Percentiles rank a stretch among this genome's conserved stretches.
phyloP scores from a whole-genome alignment of 2,797 vertebrate genomes.

The Urosaurus nigricauda region DNA sequence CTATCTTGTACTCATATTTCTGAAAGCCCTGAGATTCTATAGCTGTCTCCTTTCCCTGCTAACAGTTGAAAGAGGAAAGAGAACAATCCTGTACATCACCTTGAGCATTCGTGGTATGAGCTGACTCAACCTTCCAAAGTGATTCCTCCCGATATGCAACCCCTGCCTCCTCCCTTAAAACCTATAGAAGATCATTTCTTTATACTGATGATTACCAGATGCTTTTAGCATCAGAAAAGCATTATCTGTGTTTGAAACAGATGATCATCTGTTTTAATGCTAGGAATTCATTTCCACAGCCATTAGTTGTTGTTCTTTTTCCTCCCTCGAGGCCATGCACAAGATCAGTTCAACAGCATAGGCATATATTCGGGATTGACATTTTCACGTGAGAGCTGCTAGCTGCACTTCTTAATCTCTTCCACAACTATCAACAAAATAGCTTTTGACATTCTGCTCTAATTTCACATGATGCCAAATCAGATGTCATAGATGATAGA shows the following conservation, averaged over 20 bases:
- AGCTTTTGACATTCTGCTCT: slow-evolving; percentile 61
- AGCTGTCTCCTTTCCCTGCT: background rate
- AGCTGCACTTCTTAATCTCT: slow-evolving; percentile 58
- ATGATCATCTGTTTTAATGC: slow-evolving; percentile 35
- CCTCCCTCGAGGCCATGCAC: slow-evolving; percentile 9
- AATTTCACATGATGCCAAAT: slow-evolving; percentile 57
- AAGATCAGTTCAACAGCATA: slow-evolving; percentile 34
- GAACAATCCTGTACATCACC: background rate
- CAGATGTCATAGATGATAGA: slow-evolving; percentile 60
- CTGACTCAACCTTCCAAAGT: background rate
- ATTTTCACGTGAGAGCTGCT: slow-evolving; percentile 53
- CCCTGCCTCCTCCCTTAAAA: background rate
- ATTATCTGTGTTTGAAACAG: slow-evolving; percentile 16
- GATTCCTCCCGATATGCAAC: background rate
- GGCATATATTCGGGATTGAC: slow-evolving; percentile 42
- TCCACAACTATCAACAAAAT: slow-evolving; percentile 56
- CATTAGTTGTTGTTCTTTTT: slow-evolving; percentile 12
- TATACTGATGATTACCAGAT: slow-evolving; percentile 6
- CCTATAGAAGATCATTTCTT: background rate
- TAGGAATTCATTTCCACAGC: slow-evolving; percentile 18
- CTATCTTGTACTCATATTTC: background rate
- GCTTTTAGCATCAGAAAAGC: background rate
- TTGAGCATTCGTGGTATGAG: background rate
- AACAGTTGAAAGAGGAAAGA: background rate
- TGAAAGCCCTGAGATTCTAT: background rate